A percentile compares a stretch with the other conserved stretches of the same genome.
Conservation (phyloP, 2,113 vertebrate species). For the Sylvietta virens region DNA sequence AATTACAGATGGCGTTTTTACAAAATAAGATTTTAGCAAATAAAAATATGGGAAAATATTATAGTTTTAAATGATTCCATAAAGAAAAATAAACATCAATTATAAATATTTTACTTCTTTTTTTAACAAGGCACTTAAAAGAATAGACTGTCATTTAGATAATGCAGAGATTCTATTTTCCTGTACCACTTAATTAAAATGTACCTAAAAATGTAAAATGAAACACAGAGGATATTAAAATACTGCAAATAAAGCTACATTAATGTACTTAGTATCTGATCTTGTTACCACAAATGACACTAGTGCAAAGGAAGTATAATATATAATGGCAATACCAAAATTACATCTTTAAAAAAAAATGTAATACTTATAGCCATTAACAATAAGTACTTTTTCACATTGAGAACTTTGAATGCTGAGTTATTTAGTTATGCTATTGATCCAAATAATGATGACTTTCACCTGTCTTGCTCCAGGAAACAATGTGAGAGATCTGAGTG, state of each 20-base stretch:
- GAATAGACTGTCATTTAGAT: neutral
- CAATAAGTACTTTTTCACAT: neutral
- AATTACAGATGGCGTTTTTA: neutral
- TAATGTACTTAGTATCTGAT: neutral
- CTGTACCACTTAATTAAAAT: neutral
- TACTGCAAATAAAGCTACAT: neutral
- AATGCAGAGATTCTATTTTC: neutral
- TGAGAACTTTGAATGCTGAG: neutral
- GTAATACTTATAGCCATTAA: neutral
- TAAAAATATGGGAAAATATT: neutral
- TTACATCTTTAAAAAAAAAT: neutral
- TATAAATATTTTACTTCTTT: neutral
- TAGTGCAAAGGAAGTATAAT: neutral
- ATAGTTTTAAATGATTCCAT: neutral
- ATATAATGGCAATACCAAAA: neutral
- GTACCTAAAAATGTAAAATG: neutral
- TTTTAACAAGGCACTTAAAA: neutral
- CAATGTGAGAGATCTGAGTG: neutral
- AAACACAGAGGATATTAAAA: neutral
- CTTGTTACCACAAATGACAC: neutral
- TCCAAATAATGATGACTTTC: neutral
- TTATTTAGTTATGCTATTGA: neutral
- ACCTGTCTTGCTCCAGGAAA: neutral
- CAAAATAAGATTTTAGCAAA: neutral
- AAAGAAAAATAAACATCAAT: neutral